Evolutionary conservation across 2,113 vertebrate species (phyloP).

Genomic region (Gobio gobio): DNA sequence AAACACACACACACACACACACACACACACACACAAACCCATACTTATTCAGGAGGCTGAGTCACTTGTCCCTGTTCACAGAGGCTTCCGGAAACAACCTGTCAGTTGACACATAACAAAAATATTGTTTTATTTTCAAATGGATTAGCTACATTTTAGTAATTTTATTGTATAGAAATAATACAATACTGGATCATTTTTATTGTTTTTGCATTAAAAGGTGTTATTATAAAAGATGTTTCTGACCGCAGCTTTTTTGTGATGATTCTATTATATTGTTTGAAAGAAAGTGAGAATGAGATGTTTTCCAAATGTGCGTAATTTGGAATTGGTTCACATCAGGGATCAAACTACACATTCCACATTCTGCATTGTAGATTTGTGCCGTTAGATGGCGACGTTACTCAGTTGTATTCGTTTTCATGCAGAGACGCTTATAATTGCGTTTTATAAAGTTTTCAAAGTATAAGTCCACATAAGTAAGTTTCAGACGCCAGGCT

Average conservation of each 20-base stretch:
- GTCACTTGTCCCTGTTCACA: slow-evolving; percentile 56
- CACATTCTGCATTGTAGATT: not conserved
- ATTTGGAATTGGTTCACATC: not conserved
- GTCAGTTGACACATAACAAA: slow-evolving; percentile 16
- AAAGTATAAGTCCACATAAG: not conserved
- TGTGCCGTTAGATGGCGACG: not conserved
- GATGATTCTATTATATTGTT: not conserved
- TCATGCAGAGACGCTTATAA: not conserved
- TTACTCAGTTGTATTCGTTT: not conserved
- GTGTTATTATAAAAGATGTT: slow-evolving; percentile 27
- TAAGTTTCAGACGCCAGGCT: not conserved
- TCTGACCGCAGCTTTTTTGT: not conserved
- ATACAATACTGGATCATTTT: slow-evolving; percentile 70
- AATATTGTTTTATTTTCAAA: slow-evolving; percentile 33
- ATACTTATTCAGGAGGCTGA: not conserved
- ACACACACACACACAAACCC: not conserved
- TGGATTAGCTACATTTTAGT: slow-evolving; percentile 60
- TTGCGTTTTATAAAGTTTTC: not conserved
- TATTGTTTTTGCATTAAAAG: slow-evolving; percentile 75
- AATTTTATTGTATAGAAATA: slow-evolving; percentile 69
- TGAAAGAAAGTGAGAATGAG: too few relatives aligned
- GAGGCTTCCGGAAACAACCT: slow-evolving; percentile 44
- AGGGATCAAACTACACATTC: not conserved
- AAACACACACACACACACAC: not conserved
- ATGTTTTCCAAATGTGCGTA: not conserved